Base-by-base conservation (phyloP, 2,888 invertebrate genomes). In the Allygus modestus region DNA sequence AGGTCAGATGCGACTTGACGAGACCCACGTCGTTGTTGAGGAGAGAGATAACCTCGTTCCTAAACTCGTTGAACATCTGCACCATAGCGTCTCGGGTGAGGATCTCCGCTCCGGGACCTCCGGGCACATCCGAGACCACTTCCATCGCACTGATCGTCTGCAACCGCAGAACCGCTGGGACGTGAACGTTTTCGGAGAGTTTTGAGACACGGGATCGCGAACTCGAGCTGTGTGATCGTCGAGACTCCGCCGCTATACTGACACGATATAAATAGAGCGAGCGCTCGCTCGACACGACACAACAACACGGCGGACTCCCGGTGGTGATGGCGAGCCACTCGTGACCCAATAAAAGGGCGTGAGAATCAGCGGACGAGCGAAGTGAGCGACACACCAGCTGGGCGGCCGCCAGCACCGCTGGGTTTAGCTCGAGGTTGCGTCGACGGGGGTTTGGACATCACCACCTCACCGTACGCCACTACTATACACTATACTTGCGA, bases 281-380 rank as follows among this genome's bases (percentile, higher is more conserved):
- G 37, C 73, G 73, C 43, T 17, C 69, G 37, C 73, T 46, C n/a
- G 43, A 41, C 33, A 71, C 71, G 71, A 61, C 28, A 61, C 28
- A 69, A 37, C 58, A 58, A 58, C 58, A 58, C 58, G 58, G 58
- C 26, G 58, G 46, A 37, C 4, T 37, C 37, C n/a, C 37, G n/a
- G 26, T 2, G 71, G n/a, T n/a, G n/a, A n/a, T n/a, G n/a, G n/a
- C n/a, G n/a, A n/a, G n/a, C n/a, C 20, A 20, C 73, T 73, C 75
- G 77, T 79, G 79, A 58, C 79, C 79, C 58, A 33, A 79, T 79
- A 79, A 79, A 79, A 79, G 79, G 79, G 79, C 79, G 79, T 79
- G 79, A 79, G 79, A 79, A 79, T 51, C 51, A 0, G 79, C 15
- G 28, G 26, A n/a, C 37, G 79, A 79, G 79, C 79, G 33, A 51